Conservation (phyloP, 2,797 vertebrate species). For the Neostethus bicornis region DNA sequence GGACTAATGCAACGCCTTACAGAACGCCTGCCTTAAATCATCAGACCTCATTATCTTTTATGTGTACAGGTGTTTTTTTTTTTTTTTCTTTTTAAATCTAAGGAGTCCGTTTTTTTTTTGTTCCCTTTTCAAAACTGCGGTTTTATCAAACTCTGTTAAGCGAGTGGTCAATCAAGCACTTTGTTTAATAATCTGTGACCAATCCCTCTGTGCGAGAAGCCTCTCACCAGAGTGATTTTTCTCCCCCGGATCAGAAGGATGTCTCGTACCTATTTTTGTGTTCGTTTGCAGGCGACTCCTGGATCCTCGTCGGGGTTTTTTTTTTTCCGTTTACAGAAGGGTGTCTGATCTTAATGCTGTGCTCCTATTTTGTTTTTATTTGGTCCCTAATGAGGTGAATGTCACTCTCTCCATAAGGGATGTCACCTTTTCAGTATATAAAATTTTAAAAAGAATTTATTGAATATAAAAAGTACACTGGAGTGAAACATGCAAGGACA, state of each 20-base stretch:
- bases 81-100: constrained; percentile 48
- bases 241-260: constrained; percentile 44
- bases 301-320: constrained; percentile 40
- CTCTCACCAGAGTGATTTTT: constrained; percentile 50
- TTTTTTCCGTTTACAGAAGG: constrained; percentile 77
- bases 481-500: constrained; percentile 81
- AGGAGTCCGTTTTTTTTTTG: constrained; percentile 66
- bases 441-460: constrained; percentile 68
- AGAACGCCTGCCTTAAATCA: constrained; percentile 81
- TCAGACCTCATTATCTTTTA: constrained; percentile 68
- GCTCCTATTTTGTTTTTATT: constrained; percentile 53
- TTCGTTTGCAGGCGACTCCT: constrained; percentile 53
- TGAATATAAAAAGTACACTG: constrained; percentile 81
- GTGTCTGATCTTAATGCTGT: constrained; percentile 75
- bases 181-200: constrained; percentile 74
- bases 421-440: constrained; percentile 65
- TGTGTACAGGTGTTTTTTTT: constrained; percentile 58
- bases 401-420: constrained; percentile 67
- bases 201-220: constrained; percentile 51
- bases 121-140: constrained; percentile 56
- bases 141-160: constrained; percentile 73
- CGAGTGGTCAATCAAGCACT: constrained; percentile 83
- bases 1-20: constrained; percentile 83
- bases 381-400: constrained; percentile 68
- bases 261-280: constrained; percentile 65